Conservation (phyloP, 2,113 vertebrate genomes). For the Paramormyrops kingsleyae region DNA sequence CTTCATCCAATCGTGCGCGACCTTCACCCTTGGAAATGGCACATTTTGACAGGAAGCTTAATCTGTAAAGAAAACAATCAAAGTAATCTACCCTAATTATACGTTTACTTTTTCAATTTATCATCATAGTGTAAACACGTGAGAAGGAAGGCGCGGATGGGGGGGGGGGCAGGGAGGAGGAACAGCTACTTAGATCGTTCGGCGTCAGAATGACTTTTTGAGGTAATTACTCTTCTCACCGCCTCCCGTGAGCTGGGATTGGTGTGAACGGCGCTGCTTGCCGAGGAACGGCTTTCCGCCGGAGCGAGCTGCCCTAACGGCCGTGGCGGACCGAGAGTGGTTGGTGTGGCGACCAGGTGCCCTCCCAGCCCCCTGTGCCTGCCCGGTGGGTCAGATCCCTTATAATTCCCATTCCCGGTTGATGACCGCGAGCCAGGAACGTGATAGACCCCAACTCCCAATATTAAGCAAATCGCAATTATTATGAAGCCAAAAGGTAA, state of each 20-base stretch:
- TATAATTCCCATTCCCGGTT: neutral
- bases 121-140: constrained; percentile 62
- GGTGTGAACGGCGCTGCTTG: constrained; percentile 14
- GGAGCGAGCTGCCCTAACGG: neutral
- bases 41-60: constrained; percentile 64
- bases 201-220: constrained; percentile 41
- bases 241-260: constrained; percentile 16
- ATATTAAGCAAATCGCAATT: neutral
- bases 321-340: neutral
- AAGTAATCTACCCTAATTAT: constrained; percentile 74
- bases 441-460: neutral
- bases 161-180: constrained; percentile 16
- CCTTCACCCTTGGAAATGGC: constrained; percentile 70
- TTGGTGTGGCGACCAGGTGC: neutral
- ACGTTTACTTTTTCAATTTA: constrained; percentile 69
- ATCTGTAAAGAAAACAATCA: constrained; percentile 75
- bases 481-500: neutral
- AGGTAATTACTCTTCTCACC: constrained; percentile 30
- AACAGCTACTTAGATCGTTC: constrained; percentile 31
- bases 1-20: constrained; percentile 81
- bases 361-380: neutral
- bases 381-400: neutral
- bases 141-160: constrained; percentile 42
- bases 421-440: neutral
- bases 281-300: neutral